Evolutionary conservation across 2,797 vertebrate genomes (phyloP).

Genomic region (Argentina silus): DNA sequence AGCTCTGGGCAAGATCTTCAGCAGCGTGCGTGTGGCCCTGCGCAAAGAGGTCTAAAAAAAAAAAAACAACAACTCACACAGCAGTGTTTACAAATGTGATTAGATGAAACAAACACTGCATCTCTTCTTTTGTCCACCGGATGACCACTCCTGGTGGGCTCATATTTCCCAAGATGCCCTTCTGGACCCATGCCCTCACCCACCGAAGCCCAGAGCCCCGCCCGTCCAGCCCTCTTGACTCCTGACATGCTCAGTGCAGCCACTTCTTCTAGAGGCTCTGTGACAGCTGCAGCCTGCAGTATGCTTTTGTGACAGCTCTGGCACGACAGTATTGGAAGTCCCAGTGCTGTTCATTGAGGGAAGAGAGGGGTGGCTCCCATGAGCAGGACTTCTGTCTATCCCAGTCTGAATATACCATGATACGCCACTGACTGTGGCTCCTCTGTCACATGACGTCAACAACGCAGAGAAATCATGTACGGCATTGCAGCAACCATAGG

Average conservation of each 20-base stretch:
- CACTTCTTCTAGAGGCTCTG: slow-evolving; percentile 54
- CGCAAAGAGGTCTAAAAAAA: slow-evolving; percentile 85
- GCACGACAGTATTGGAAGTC: slow-evolving; percentile 26
- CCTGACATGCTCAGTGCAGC: slow-evolving; percentile 42
- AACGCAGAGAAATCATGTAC: not conserved
- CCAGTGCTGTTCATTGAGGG: slow-evolving; percentile 29
- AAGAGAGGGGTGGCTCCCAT: slow-evolving; percentile 23
- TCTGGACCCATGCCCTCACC: slow-evolving; percentile 38
- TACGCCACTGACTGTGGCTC: slow-evolving; percentile 32
- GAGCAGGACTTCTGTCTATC: not conserved
- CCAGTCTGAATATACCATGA: slow-evolving; percentile 19
- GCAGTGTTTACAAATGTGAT: slow-evolving; percentile 48
- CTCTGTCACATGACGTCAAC: slow-evolving; percentile 12
- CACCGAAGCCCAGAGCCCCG: slow-evolving; percentile 27
- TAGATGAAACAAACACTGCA: slow-evolving; percentile 40
- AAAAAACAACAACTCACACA: slow-evolving; percentile 37
- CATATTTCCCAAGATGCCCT: slow-evolving; percentile 34
- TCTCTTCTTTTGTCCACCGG: slow-evolving; percentile 55
- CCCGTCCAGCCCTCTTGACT: slow-evolving; percentile 9
- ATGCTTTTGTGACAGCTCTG: slow-evolving; percentile 56
- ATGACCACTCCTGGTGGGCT: slow-evolving; percentile 50
- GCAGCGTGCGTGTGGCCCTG: slow-evolving; percentile 84
- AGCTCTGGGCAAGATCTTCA: slow-evolving; percentile 88
- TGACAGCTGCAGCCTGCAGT: slow-evolving; percentile 64
- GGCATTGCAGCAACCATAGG: slow-evolving; percentile 32